Evolutionary conservation across 2,888 invertebrate genomes (phyloP).

Genomic region (Lochmaea capreae): DNA sequence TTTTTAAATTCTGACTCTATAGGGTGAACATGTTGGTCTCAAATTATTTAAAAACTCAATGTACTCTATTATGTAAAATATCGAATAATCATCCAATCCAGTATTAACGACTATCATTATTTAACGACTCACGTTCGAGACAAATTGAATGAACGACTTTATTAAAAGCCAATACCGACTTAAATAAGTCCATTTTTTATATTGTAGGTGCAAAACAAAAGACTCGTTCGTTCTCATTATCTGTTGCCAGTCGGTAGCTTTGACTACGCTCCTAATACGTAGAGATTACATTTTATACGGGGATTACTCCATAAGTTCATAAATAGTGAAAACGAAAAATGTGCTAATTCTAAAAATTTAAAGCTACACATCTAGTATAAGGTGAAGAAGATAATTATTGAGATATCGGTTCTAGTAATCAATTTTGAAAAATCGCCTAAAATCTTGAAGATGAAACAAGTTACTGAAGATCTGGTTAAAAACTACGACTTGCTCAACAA

Average conservation of each 20-base stretch:
- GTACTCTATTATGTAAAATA: background rate
- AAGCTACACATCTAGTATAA: too few species aligned
- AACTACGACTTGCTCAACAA: too few species aligned
- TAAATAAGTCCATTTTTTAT: background rate
- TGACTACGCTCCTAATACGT: background rate
- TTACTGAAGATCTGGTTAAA: too few species aligned
- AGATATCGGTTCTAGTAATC: too few species aligned
- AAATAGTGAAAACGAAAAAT: too few species aligned
- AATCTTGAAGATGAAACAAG: too few species aligned
- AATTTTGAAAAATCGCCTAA: too few species aligned
- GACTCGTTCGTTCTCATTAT: background rate
- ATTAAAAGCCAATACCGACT: constrained; percentile 9
- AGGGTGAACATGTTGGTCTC: too few species aligned
- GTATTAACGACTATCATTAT: background rate
- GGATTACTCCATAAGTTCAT: background rate
- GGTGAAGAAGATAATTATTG: too few species aligned
- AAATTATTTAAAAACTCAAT: too few species aligned
- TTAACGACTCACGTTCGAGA: background rate
- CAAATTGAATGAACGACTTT: constrained; percentile 15
- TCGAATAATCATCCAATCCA: background rate
- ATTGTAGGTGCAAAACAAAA: background rate
- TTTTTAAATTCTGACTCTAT: too few species aligned
- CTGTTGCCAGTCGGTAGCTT: background rate
- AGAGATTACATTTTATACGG: background rate
- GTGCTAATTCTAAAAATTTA: too few species aligned